These are phyloP conservation scores for Volucella inflata DNA, from an alignment of 2,888 invertebrate species.

Conservation along the genomic window DNA sequence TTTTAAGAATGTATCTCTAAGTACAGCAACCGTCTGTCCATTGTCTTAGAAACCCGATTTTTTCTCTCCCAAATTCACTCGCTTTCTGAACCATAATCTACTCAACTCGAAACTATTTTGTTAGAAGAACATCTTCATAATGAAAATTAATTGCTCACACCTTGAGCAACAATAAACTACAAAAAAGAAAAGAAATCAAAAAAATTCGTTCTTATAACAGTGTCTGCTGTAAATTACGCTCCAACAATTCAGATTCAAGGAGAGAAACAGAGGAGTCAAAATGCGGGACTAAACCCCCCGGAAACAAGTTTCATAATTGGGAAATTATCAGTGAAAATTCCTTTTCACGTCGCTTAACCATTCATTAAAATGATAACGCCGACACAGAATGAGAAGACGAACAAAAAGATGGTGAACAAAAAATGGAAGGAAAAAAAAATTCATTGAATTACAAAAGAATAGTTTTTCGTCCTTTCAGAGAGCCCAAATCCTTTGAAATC, in stretches of 20 bases:
- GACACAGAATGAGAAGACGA: conserved; percentile 29
- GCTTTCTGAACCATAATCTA: too few species aligned
- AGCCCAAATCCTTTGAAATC: conserved; percentile 49
- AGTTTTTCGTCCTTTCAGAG: conserved; percentile 41
- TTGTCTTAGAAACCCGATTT: too few species aligned
- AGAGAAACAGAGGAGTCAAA: neutral
- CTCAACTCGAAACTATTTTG: too few species aligned
- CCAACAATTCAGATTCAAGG: neutral
- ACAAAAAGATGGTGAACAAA: neutral
- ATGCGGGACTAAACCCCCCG: conserved; percentile 12
- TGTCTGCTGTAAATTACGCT: too few species aligned
- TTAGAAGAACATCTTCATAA: too few species aligned
- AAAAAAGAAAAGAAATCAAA: neutral
- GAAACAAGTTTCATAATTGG: conserved; percentile 71
- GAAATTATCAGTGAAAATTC: conserved; percentile 73
- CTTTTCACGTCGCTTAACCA: conserved; percentile 74
- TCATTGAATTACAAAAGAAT: conserved; percentile 71
- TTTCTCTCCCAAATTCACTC: too few species aligned
- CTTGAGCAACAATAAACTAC: conserved; percentile 9
- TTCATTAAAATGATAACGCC: conserved; percentile 72
- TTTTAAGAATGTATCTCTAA: too few species aligned
- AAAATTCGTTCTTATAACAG: too few species aligned
- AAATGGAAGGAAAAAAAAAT: conserved; percentile 20
- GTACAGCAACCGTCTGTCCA: too few species aligned
- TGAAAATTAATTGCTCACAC: neutral